Evolutionary conservation across 2,113 vertebrate genomes (phyloP), one percentile per base, ranked within the genome.

Genomic region (Sylvietta virens): DNA sequence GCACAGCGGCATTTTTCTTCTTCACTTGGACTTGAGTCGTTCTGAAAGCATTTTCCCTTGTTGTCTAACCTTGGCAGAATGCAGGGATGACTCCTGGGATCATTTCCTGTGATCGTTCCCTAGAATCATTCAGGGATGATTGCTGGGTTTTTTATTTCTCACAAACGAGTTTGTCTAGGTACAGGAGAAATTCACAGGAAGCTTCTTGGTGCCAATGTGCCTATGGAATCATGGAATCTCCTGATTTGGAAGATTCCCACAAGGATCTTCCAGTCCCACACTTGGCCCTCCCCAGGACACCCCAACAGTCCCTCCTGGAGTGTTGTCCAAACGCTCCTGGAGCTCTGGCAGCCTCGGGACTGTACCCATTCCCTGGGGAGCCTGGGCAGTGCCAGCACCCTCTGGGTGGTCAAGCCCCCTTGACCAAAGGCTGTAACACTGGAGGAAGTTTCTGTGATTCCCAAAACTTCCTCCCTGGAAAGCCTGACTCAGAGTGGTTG

Each of bases 281-380:
- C 61, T 21, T 27, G 13, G 17, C 26, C 7, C 37, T 77, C 51
- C 42, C 24, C 42, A 31, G 21, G 31, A 30, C 42, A 85, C 10
- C 20, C 20, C 31, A 35, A 21, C 35, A 74, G 57, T 57, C 51
- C 61, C 70, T 42, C 15, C 42, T 3, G 1, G 58, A 39, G n/a
- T 1, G 0, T 1, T 57, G 15, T 48, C 42, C 50, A 56, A 40
- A 6, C 0, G 0, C 20, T 26, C 16, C 53, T 76, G 61, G 37
- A 42, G 44, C 61, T 72, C 33, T 53, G 80, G 56, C 45, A 81
- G 65, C 48, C 57, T 39, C 0, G 18, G 67, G 7, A 40, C n/a
- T 0, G 1, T 47, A 42, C 10, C 60, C 70, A 30, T 48, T 66
- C 61, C 51, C 13, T 83, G 20, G 57, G 47, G 21, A 53, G 7